Evolutionary conservation across 2,888 invertebrate species (phyloP).

Genomic region (Exocentrus adspersus): DNA sequence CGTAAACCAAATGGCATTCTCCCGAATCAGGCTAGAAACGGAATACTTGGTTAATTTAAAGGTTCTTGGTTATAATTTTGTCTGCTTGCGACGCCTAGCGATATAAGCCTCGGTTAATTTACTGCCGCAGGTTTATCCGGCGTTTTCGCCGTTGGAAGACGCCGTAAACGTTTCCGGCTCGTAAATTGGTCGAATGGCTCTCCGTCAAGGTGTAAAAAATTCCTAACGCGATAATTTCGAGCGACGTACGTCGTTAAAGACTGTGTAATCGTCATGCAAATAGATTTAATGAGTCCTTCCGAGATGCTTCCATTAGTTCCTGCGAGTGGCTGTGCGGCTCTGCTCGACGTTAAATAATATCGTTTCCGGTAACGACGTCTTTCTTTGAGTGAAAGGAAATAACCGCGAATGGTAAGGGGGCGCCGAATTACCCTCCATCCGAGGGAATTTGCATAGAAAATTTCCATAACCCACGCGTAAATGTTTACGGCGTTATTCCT

Average conservation of each 20-base stretch:
- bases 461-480: slow-evolving; percentile 52
- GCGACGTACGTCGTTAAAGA: not conserved
- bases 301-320: not conserved
- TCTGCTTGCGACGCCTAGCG: too few species aligned
- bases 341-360: slow-evolving; percentile 14
- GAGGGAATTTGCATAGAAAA: slow-evolving; percentile 26
- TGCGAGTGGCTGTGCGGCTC: not conserved
- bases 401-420: slow-evolving; percentile 20
- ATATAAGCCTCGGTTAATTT: not conserved
- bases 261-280: not conserved
- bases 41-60: too few species aligned
- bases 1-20: too few species aligned
- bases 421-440: slow-evolving; percentile 27
- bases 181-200: not conserved
- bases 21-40: too few species aligned
- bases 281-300: not conserved
- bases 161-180: not conserved
- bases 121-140: too few species aligned
- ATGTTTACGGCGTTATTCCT: slow-evolving; percentile 46
- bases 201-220: not conserved
- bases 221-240: not conserved
- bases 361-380: not conserved
- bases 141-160: too few species aligned
- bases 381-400: slow-evolving; percentile 20
- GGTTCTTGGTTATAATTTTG: too few species aligned